Base-by-base conservation (phyloP, 2,797 vertebrate genomes). In the Glyptemys insculpta region DNA sequence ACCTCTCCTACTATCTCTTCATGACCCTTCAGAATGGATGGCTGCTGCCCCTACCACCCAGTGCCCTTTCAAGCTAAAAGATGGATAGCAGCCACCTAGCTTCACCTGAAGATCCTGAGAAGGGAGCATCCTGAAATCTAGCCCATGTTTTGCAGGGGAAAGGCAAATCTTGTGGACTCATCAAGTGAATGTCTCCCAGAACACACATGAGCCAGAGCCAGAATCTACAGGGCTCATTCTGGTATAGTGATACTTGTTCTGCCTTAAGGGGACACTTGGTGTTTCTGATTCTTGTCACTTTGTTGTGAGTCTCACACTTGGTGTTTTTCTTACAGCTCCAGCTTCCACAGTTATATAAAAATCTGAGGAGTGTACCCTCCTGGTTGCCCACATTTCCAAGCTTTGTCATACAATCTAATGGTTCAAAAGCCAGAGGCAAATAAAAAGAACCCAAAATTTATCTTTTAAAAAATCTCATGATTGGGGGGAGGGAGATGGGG, bases 371-470 rank as follows among this genome's bases (percentile, higher is more conserved):
- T n/a, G 34, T 65, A 34, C 16, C 62, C 34, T 79, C 29, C 1
- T 0, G 3, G 4, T 2, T 0, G 2, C 41, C 21, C 52, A 3
- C 0, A 25, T 25, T 56, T 56, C 56, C 25, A 27, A 56, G 56
- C 23, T 10, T 25, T 25, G 56, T 11, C 56, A 56, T 56, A 25
- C 56, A 54, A 54, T n/a, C 31, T 65, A 53, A 21, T 15, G 18
- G 21, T 31, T 27, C 53, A 41, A 34, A n/a, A 52, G 18, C 44
- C 37, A 68, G 37, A 82, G 16, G 62, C 62, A 57, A 78, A 52
- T 1, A n/a, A 56, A 68, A 50, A 53, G 31, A 88, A 25, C 0
- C 0, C 1, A 79, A 34, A 81, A 88, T 91, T 44, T 78, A 1
- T n/a, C 85, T 85, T 57, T 72, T 52, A 44, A 16, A 53, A 81